A percentile compares a stretch with the other conserved stretches of the same genome.
Conservation (phyloP, 2,888 invertebrate genomes). For the Liposcelis brunnea region DNA sequence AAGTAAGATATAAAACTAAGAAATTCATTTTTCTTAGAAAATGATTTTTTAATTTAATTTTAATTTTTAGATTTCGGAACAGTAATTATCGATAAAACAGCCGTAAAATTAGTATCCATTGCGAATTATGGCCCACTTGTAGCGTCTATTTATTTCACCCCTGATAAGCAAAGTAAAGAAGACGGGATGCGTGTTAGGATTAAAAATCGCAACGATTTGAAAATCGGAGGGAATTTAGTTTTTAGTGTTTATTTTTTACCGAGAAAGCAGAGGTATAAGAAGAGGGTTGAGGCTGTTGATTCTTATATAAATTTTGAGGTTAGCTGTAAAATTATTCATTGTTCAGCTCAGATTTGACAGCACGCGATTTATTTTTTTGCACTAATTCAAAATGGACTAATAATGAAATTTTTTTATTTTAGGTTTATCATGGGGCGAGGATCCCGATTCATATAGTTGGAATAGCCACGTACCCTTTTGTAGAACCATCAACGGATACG, state of each 20-base stretch:
- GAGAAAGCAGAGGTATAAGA: conserved; percentile 26
- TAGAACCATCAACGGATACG: conserved; percentile 27
- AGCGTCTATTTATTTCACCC: conserved; percentile 16
- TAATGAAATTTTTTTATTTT: too few species aligned
- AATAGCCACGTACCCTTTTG: conserved; percentile 37
- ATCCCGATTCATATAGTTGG: conserved; percentile 39
- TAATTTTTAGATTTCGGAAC: conserved; percentile 31
- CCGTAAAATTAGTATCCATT: conserved; percentile 30
- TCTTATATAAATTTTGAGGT: conserved; percentile 33
- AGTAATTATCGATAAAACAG: conserved; percentile 31
- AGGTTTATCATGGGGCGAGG: conserved; percentile 40
- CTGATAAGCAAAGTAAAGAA: conserved; percentile 25
- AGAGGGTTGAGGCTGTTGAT: conserved; percentile 30
- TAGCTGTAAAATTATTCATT: conserved; percentile 14
- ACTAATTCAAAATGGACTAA: too few species aligned
- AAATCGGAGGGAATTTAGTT: conserved; percentile 31
- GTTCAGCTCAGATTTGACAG: not conserved
- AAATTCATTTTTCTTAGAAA: not conserved
- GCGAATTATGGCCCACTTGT: conserved; percentile 38
- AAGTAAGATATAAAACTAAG: conserved; percentile 16
- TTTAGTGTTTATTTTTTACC: conserved; percentile 37
- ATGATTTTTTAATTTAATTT: not conserved
- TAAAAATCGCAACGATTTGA: conserved; percentile 26
- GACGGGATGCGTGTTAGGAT: conserved; percentile 23
- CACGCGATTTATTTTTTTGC: too few species aligned